Percentiles rank a stretch among this genome's conserved stretches.
Evolutionary conservation across 2,888 invertebrate species (phyloP).

Genomic region (Oxystoma pomonae): DNA sequence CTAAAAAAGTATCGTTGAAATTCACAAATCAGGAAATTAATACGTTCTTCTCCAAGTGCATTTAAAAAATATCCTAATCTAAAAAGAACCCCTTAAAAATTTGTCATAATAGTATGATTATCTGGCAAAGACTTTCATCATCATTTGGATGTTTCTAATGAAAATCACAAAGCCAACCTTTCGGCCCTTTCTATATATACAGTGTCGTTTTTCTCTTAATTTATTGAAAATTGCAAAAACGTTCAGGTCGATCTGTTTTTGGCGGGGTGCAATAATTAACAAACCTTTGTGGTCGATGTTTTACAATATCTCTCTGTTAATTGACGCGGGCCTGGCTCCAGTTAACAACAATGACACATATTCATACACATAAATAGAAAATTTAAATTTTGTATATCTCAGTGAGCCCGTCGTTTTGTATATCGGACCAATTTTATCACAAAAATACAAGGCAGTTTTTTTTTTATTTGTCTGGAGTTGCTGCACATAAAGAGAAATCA

Average conservation of each 20-base stretch:
- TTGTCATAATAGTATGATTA: too few species aligned
- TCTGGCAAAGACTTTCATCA: too few species aligned
- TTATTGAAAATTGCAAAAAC: conserved; percentile 24
- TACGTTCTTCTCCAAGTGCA: too few species aligned
- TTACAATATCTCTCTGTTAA: neutral
- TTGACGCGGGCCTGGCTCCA: neutral
- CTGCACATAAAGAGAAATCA: too few species aligned
- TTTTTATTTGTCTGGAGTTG: too few species aligned
- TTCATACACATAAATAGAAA: too few species aligned
- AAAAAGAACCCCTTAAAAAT: too few species aligned
- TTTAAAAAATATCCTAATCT: too few species aligned
- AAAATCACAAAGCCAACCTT: neutral
- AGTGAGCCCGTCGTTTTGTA: neutral
- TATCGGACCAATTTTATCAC: neutral
- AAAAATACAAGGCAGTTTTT: too few species aligned
- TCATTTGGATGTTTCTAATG: too few species aligned
- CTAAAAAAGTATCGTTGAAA: neutral
- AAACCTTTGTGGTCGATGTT: neutral
- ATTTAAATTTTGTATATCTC: neutral
- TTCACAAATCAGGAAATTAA: neutral
- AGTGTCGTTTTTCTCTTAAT: conserved; percentile 23
- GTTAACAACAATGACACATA: neutral
- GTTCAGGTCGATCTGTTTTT: conserved; percentile 12
- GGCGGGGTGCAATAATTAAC: neutral
- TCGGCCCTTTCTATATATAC: neutral